A percentile compares a stretch with the other conserved stretches of the same genome.
Evolutionary conservation across 2,888 invertebrate species (phyloP).

Genomic region (Parasteatoda lunata): DNA sequence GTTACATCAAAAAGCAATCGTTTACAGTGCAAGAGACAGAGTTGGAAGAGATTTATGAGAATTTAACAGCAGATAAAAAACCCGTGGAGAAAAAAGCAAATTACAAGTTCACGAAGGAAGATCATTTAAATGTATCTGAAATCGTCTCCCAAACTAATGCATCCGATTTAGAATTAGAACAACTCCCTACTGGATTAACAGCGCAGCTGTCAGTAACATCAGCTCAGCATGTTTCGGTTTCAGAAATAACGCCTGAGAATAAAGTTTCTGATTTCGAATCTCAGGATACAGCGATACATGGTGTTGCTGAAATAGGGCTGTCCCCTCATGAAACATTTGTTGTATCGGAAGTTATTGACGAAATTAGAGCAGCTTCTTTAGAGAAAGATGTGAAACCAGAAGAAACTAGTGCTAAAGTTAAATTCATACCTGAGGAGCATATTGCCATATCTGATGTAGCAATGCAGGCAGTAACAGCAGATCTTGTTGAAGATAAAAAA

Average conservation of each 20-base stretch:
- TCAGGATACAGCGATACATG: slow-evolving; percentile 15
- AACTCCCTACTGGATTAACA: slow-evolving; percentile 46
- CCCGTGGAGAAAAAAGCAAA: slow-evolving; percentile 54
- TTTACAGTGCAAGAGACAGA: slow-evolving; percentile 60
- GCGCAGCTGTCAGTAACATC: slow-evolving; percentile 58
- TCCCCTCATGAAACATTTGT: slow-evolving; percentile 62
- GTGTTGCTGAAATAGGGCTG: slow-evolving; percentile 48
- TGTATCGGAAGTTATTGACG: slow-evolving; percentile 62
- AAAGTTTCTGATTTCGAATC: slow-evolving; percentile 55
- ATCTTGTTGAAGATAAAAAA: slow-evolving; percentile 59
- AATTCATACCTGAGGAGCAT: slow-evolving; percentile 65
- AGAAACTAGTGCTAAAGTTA: slow-evolving; percentile 52
- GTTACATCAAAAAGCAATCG: slow-evolving; percentile 59
- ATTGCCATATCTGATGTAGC: slow-evolving; percentile 67
- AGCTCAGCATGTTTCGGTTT: slow-evolving; percentile 61
- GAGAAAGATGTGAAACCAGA: slow-evolving; percentile 60
- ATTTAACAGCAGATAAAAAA: slow-evolving; percentile 40
- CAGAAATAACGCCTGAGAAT: slow-evolving; percentile 66
- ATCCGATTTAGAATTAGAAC: slow-evolving; percentile 21
- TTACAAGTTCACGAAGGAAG: slow-evolving; percentile 30
- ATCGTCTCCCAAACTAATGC: slow-evolving; percentile 46
- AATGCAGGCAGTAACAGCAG: slow-evolving; percentile 63
- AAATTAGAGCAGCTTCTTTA: slow-evolving; percentile 58
- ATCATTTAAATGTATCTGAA: slow-evolving; percentile 64
- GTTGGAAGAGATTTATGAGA: slow-evolving; percentile 59